Conservation (phyloP, 2,797 vertebrate species). For the Rhinichthys osculus region DNA sequence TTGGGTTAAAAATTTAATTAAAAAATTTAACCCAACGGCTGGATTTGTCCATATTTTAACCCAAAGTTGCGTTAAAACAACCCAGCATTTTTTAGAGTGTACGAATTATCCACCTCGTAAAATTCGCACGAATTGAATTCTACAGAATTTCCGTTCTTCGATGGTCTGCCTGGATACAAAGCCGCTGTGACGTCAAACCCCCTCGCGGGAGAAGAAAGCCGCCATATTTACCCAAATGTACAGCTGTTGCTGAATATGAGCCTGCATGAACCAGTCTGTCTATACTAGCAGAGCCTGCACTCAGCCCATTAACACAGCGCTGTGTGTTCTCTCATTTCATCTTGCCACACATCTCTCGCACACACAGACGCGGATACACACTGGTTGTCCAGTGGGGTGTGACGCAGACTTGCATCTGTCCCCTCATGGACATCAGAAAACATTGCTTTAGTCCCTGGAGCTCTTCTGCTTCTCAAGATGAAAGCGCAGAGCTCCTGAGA, state of each 20-base stretch:
- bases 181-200: neutral
- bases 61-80: too few species aligned
- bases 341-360: constrained; percentile 10
- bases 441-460: constrained; percentile 48
- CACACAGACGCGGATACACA: constrained; percentile 9
- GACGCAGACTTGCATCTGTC: constrained; percentile 40
- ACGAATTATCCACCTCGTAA: too few species aligned
- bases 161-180: too few species aligned
- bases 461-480: constrained; percentile 47
- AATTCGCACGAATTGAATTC: too few species aligned
- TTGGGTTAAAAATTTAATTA: too few species aligned
- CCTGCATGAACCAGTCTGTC: constrained; percentile 2
- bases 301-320: constrained; percentile 1
- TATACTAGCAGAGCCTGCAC: neutral
- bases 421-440: constrained; percentile 53
- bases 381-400: constrained; percentile 33
- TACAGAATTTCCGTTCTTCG: neutral
- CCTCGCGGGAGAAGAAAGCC: neutral
- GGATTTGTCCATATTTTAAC: too few species aligned
- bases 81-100: too few species aligned
- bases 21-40: too few species aligned
- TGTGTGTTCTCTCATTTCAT: constrained; percentile 5
- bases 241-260: neutral
- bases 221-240: too few species aligned
- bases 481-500: constrained; percentile 42